Evolutionary conservation across 1,140 invertebrate species (phyloP).

Genomic region (Papilio polytes): DNA sequence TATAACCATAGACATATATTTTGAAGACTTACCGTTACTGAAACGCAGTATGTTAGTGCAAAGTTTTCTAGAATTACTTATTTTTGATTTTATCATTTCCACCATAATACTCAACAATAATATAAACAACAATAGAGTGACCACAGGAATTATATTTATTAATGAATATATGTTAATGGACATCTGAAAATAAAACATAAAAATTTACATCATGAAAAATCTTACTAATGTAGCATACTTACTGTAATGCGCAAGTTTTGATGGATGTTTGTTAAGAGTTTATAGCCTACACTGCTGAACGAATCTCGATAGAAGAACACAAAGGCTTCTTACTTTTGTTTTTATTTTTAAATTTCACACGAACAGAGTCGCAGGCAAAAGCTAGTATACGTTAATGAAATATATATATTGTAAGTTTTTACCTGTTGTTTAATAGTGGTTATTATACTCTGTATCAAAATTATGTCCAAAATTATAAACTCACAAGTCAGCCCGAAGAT

Average conservation of each 20-base stretch:
- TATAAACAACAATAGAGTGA: conserved; percentile 26
- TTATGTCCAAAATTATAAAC: conserved; percentile 27
- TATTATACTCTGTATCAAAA: conserved; percentile 28
- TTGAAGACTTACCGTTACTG: conserved; percentile 2
- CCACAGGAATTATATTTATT: not conserved
- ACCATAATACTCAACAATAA: conserved; percentile 13
- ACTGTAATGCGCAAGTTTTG: too few relatives aligned
- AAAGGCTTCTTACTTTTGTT: too few relatives aligned
- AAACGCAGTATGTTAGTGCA: conserved; percentile 30
- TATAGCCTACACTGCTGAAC: too few relatives aligned
- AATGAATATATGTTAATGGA: conserved; percentile 24
- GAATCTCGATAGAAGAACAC: too few relatives aligned
- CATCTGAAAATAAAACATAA: conserved; percentile 31
- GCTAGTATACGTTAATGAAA: not conserved
- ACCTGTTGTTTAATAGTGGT: conserved; percentile 32
- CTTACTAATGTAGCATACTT: too few relatives aligned
- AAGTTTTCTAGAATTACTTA: conserved; percentile 17
- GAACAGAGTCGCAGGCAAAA: too few relatives aligned
- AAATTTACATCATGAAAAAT: not conserved
- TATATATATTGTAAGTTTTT: not conserved
- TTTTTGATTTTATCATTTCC: conserved; percentile 26
- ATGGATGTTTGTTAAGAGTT: too few relatives aligned
- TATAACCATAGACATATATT: too few relatives aligned
- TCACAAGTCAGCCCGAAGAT: conserved; percentile 36
- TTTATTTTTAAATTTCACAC: too few relatives aligned